Evolutionary conservation across 2,888 invertebrate genomes (phyloP).

Genomic region (Ichneumoninae sp.): DNA sequence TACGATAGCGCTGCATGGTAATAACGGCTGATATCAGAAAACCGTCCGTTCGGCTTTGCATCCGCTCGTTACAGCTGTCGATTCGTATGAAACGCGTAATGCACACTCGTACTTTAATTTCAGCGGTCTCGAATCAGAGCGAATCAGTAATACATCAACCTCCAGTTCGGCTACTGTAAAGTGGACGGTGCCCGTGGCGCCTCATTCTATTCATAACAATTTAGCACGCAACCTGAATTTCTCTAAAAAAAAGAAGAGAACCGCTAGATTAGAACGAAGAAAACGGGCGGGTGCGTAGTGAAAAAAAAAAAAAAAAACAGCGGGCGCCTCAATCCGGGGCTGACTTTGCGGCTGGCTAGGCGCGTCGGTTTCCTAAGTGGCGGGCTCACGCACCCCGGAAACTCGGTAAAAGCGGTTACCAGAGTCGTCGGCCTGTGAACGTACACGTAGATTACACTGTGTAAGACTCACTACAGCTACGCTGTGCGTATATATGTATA

Average conservation of each 20-base stretch:
- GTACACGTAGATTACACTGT: conserved; percentile 50
- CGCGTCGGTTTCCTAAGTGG: conserved; percentile 71
- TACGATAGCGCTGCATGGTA: neutral
- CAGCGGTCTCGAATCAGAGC: conserved; percentile 79
- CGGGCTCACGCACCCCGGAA: conserved; percentile 73
- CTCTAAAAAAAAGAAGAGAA: conserved; percentile 70
- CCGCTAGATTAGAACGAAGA: conserved; percentile 70
- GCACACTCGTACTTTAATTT: conserved; percentile 55
- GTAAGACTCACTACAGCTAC: conserved; percentile 4
- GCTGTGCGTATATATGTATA: neutral
- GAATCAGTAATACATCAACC: conserved; percentile 73
- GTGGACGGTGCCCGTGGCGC: conserved; percentile 23
- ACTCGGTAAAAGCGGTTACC: conserved; percentile 72
- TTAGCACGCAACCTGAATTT: conserved; percentile 80
- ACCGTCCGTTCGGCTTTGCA: conserved; percentile 13
- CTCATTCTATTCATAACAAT: conserved; percentile 63
- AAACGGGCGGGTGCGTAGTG: conserved; percentile 49
- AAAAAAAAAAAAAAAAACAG: conserved; percentile 1
- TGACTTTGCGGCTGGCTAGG: conserved; percentile 69
- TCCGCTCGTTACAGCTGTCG: conserved; percentile 31
- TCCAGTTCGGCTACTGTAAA: conserved; percentile 57
- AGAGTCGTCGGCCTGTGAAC: conserved; percentile 72
- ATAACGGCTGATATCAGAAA: neutral
- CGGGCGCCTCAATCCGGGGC: conserved; percentile 66
- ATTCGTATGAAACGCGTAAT: conserved; percentile 41